Percentiles rank a stretch among this genome's conserved stretches.
Evolutionary conservation across 1,140 invertebrate species (phyloP).

Genomic region (Penaeus vannamei): DNA sequence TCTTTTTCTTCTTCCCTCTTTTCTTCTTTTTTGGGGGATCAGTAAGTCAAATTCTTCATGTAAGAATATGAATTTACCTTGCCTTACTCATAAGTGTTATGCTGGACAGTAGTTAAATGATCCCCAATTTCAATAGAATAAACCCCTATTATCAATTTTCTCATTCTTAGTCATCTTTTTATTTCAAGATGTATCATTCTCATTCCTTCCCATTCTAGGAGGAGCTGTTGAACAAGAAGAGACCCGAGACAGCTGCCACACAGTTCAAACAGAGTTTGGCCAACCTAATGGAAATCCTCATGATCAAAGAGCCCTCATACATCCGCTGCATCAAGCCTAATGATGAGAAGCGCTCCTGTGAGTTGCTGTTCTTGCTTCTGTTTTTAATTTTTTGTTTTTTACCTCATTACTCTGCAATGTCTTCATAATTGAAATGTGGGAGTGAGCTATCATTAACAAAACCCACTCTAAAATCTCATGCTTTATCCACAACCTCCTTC

Average conservation of each 20-base stretch:
- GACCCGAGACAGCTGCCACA: constrained; percentile 90
- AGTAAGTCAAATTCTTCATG: neutral
- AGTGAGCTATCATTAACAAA: neutral
- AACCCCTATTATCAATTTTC: too few species aligned
- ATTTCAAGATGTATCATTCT: neutral
- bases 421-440: neutral
- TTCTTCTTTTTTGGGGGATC: too few species aligned
- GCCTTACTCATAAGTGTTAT: too few species aligned
- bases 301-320: constrained; percentile 92
- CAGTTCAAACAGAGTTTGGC: constrained; percentile 91
- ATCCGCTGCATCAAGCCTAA: constrained; percentile 94
- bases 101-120: too few species aligned
- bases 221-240: constrained; percentile 84
- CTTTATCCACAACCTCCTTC: neutral
- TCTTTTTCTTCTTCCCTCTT: too few species aligned
- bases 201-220: constrained; percentile 32
- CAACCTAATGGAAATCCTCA: constrained; percentile 87
- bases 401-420: neutral
- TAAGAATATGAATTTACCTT: neutral
- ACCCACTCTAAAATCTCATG: neutral
- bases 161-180: too few species aligned
- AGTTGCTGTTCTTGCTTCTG: constrained; percentile 52
- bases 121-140: too few species aligned
- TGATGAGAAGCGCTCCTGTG: constrained; percentile 80
- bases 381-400: constrained; percentile 20